Base-by-base conservation (phyloP, 1,140 invertebrate species). In the Drosophila arizonae region DNA sequence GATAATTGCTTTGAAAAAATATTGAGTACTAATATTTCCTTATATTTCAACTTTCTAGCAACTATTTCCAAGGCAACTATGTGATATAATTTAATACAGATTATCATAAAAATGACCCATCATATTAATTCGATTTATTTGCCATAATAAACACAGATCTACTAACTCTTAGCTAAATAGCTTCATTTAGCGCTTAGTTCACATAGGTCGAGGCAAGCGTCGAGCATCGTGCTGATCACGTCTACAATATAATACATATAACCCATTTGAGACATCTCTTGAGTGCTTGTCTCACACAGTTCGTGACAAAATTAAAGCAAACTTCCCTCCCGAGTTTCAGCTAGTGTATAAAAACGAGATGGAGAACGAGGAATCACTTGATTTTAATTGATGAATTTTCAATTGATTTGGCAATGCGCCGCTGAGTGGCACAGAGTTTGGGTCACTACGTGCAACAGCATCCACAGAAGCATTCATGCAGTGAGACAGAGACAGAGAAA, bases 391-490 rank as follows among this genome's bases (percentile, higher is more conserved):
- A 62, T 21, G 64, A 55, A 55, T 79, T 56, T 60, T 71, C 36
- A 71, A 79, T 76, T 81, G 77, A 76, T 67, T 77, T 62, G 57
- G 69, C 57, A 71, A 70, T 28, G 67, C 55, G 55, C 5, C 30
- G 55, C 5, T 15, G 55, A 10, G 15, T 11, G 15, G 6, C 30
- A 30, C 6, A n/a, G 17, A 43, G 33, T 56, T 39, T 21, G 56
- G 43, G 41, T 58, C 56, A 45, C 26, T 46, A 21, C 43, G 28
- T 50, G 58, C 43, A 48, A 50, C 45, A 55, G 52, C 52, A 36
- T 55, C 52, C 56, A 36, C 24, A 26, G 24, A 24, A 45, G 13
- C 56, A 21, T 15, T 45, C 46, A 24, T 13, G 13, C 30, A 24
- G 15, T 24, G 3, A 17, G n/a, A 13, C 10, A 48, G 6, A 28